Percentiles rank a stretch among this genome's conserved stretches.
Conservation (phyloP, 2,113 vertebrate genomes). For the Balaeniceps rex region DNA sequence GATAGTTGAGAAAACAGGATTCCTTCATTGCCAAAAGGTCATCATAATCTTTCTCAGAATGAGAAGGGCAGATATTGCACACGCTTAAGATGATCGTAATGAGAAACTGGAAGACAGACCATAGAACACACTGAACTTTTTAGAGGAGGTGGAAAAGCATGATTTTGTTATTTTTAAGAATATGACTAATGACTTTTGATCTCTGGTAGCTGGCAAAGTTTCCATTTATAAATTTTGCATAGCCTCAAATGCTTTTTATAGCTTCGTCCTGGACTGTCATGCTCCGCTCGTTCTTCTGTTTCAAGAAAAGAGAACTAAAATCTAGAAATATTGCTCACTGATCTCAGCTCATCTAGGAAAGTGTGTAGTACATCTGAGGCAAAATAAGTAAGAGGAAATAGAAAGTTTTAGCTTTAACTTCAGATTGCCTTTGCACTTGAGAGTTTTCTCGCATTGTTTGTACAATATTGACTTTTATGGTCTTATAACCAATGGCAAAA, state of each 20-base stretch:
- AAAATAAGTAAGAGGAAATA: neutral
- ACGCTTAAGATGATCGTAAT: neutral
- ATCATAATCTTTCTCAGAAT: neutral
- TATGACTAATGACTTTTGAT: neutral
- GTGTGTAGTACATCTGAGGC: neutral
- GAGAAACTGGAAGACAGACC: neutral
- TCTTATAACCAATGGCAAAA: constrained; percentile 33
- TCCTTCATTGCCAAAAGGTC: neutral
- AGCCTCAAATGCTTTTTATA: neutral
- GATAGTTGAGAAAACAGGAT: neutral
- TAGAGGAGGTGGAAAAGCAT: neutral
- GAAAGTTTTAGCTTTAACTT: constrained; percentile 5
- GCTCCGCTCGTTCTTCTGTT: neutral
- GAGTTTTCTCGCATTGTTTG: constrained; percentile 39
- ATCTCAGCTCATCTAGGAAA: neutral
- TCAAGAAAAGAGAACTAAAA: neutral
- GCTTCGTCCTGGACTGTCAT: neutral
- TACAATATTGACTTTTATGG: constrained; percentile 57
- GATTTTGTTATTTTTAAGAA: neutral
- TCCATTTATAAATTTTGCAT: neutral
- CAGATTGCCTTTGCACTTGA: neutral
- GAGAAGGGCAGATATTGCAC: neutral
- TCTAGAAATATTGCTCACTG: neutral
- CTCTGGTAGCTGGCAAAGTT: neutral
- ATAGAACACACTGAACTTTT: neutral